phyloP scores from a whole-genome alignment of 2,113 vertebrate species.

The Phaethornis superciliosus region DNA sequence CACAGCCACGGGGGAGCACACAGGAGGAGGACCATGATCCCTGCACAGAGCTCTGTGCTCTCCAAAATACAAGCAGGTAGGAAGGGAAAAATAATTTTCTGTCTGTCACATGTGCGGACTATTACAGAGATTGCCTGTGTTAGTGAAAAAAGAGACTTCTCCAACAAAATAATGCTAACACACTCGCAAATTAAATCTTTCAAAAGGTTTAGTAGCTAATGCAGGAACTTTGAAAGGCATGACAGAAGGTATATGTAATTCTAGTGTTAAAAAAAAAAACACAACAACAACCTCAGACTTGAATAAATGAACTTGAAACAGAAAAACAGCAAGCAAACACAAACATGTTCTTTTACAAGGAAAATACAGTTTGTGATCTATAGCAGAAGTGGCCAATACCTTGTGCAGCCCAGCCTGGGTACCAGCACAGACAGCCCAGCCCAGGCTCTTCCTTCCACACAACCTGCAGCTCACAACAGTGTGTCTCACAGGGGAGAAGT shows the following conservation, averaged over 20 bases:
- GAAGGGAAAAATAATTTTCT: not conserved
- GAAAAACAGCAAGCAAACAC: not conserved
- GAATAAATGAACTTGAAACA: not conserved
- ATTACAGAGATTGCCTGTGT: accelerated
- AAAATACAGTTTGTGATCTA: too few relatives aligned
- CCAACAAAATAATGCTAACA: not conserved
- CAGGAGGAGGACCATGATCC: not conserved
- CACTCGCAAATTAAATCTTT: not conserved
- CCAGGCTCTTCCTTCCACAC: not conserved
- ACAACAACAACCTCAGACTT: not conserved
- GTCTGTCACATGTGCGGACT: not conserved
- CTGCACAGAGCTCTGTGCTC: too few relatives aligned
- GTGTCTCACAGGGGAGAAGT: too few relatives aligned
- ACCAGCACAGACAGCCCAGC: not conserved
- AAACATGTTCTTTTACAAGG: not conserved
- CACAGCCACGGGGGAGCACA: not conserved
- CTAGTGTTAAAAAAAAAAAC: not conserved
- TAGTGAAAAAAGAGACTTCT: not conserved
- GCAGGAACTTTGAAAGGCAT: not conserved
- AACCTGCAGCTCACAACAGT: too few relatives aligned
- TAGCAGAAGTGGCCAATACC: accelerated
- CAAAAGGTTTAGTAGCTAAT: not conserved
- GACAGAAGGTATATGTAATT: not conserved
- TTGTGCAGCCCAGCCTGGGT: accelerated
- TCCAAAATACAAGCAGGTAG: too few relatives aligned